Percentiles rank a stretch among this genome's conserved stretches.
phyloP scores from a whole-genome alignment of 2,888 invertebrate species.

The Hetaerina titia region DNA sequence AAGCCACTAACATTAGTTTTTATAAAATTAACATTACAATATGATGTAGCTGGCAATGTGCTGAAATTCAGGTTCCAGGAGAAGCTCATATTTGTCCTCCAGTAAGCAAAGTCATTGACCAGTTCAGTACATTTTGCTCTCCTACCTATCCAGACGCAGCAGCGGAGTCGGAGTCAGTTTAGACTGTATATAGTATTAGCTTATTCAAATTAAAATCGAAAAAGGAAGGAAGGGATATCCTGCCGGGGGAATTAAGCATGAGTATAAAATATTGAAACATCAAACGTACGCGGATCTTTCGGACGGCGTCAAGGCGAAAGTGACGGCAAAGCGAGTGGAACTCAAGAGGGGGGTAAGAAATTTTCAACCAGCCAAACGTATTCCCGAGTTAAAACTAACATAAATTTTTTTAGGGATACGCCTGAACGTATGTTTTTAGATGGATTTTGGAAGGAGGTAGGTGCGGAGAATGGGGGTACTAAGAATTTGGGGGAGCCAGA shows the following conservation, averaged over 20 bases:
- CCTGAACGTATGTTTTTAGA: background rate
- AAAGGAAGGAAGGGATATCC: background rate
- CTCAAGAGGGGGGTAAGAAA: background rate
- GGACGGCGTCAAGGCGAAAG: background rate
- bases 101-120: too few relatives aligned
- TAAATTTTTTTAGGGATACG: slow-evolving; percentile 3
- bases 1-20: too few relatives aligned
- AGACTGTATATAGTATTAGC: background rate
- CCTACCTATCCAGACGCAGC: too few relatives aligned
- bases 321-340: background rate
- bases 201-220: background rate
- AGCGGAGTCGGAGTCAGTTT: too few relatives aligned
- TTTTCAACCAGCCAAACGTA: background rate
- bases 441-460: background rate
- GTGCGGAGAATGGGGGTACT: background rate
- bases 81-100: too few relatives aligned
- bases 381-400: background rate
- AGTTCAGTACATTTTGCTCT: too few relatives aligned
- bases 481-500: background rate
- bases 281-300: background rate
- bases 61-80: too few relatives aligned
- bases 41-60: too few relatives aligned
- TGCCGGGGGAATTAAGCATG: background rate
- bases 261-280: background rate
- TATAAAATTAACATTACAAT: too few relatives aligned